Evolutionary conservation across 2,888 invertebrate species (phyloP), one percentile per base, ranked within the genome.

Genomic region (Frankliniella intonsa): DNA sequence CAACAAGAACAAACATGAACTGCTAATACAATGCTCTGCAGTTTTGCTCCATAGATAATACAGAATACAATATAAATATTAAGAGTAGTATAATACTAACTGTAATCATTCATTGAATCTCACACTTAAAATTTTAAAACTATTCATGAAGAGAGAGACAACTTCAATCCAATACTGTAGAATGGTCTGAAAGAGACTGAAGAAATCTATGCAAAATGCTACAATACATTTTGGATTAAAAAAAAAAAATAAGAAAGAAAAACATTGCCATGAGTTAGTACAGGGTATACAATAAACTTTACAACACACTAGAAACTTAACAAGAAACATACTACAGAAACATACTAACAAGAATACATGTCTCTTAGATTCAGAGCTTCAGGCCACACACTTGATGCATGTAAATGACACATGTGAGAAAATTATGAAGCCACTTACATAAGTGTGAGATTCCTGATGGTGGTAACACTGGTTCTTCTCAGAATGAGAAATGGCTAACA

Each of bases 261-360:
- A 76, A 76, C 69, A 76, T 76, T 76, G 69, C 8, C 22, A 25
- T 76, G 69, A 25, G 25, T 76, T 76, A 76, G 69, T 76, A 76
- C 3, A 76, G 25, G 69, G 25, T n/a, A 12, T 76, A 25, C 11
- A 22, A 76, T 76, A 76, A 76, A 76, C 69, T 76, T 76, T 76
- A 76, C 69, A 76, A 76, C 69, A 76, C 25, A 22, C 69, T 25
- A 76, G 69, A 76, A 76, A 76, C 69, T 76, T 76, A 76, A 76
- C 69, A 76, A 76, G 25, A 76, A 76, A 76, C 25, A 76, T 25
- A 76, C 25, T 25, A 76, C n/a, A 76, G 25, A 76, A 76, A 76
- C 25, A 76, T 25, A 76, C 25, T 25, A 76, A 76, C 69, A 76
- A 76, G 69, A 76, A 76, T 76, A 76, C 69, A 25, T 22, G 69